These are phyloP conservation scores for Trichonephila clavata DNA, from an alignment of 1,140 invertebrate species.

Conservation along the genomic window DNA sequence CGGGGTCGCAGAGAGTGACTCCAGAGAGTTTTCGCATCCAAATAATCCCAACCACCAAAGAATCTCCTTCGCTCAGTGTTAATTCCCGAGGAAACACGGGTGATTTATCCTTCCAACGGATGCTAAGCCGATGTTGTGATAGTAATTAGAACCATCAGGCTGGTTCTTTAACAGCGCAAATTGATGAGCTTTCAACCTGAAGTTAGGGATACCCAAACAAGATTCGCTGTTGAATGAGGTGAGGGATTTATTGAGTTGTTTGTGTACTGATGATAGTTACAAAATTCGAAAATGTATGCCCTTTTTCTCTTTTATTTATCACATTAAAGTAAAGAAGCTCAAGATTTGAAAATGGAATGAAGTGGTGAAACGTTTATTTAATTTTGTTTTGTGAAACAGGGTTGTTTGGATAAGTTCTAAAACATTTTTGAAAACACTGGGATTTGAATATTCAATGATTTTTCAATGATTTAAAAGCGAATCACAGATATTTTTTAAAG, in stretches of 20 bases:
- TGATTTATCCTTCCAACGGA: background rate
- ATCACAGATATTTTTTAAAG: too few species aligned
- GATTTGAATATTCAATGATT: too few species aligned
- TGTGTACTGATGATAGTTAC: too few species aligned
- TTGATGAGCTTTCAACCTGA: background rate
- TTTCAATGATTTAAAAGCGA: too few species aligned
- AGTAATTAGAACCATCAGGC: background rate
- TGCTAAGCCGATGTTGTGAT: background rate
- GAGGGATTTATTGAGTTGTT: background rate
- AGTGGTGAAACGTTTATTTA: too few species aligned
- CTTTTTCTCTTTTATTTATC: too few species aligned
- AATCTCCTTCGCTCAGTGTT: background rate
- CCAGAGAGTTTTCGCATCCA: background rate
- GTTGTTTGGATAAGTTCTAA: too few species aligned
- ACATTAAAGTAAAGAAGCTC: too few species aligned
- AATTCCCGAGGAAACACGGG: slow-evolving; percentile 11
- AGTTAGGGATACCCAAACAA: background rate
- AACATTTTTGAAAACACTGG: too few species aligned
- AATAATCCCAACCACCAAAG: background rate
- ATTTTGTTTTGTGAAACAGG: too few species aligned
- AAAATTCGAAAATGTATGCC: too few species aligned
- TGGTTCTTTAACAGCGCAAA: background rate
- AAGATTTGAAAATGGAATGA: too few species aligned
- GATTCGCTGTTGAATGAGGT: background rate
- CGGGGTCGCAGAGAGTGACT: background rate